A percentile compares a stretch with the other conserved stretches of the same genome.
Conservation (phyloP, 2,113 vertebrate species). For the Perca flavescens region DNA sequence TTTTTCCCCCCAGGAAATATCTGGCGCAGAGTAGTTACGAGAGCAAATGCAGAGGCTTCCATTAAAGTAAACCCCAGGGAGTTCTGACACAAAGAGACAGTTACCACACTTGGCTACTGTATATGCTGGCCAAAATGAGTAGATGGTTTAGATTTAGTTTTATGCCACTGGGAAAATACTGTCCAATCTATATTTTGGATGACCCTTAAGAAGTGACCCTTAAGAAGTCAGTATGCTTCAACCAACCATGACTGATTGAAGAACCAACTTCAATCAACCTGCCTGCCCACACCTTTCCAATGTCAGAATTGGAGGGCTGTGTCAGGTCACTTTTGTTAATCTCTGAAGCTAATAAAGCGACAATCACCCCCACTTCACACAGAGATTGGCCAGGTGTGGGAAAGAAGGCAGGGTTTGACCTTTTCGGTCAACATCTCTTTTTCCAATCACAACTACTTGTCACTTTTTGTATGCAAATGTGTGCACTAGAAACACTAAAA, state of each 20-base stretch:
- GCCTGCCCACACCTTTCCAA: neutral
- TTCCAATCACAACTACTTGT: no score
- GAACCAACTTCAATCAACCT: neutral
- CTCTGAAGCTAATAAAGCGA: neutral
- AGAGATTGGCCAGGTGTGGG: no score
- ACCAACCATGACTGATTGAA: neutral
- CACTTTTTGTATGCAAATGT: no score
- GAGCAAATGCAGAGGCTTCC: constrained; percentile 6
- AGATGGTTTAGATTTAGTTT: neutral
- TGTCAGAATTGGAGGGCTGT: neutral
- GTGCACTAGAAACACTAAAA: no score
- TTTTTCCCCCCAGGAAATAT: neutral
- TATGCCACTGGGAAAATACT: neutral
- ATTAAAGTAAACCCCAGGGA: neutral
- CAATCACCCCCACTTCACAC: neutral
- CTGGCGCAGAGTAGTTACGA: neutral
- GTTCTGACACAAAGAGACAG: neutral
- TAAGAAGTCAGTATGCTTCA: neutral
- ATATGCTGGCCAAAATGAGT: neutral
- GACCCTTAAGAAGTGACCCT: neutral
- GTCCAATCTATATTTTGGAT: no score
- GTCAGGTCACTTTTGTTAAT: neutral
- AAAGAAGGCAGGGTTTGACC: no score
- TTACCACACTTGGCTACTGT: neutral
- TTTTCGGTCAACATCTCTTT: no score